These are phyloP conservation scores for Rhamnusium bicolor DNA, from an alignment of 2,888 invertebrate species.

Conservation along the genomic window DNA sequence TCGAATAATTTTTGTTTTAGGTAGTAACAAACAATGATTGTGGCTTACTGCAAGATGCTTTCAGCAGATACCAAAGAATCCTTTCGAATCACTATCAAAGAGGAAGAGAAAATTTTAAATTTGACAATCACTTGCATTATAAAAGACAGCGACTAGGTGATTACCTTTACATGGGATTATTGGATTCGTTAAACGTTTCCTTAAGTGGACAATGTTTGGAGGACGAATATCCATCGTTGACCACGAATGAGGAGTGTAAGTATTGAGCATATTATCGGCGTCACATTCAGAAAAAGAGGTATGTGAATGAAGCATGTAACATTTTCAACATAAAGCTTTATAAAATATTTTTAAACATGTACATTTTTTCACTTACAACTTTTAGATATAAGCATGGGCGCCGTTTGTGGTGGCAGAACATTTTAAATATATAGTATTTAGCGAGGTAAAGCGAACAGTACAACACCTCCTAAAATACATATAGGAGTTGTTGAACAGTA, in stretches of 20 bases:
- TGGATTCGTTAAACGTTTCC: conserved; percentile 74
- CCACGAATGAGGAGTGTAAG: conserved; percentile 87
- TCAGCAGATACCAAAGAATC: conserved; percentile 57
- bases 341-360: too few species aligned
- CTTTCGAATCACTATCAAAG: conserved; percentile 40
- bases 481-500: too few species aligned
- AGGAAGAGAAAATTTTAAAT: conserved; percentile 28
- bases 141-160: conserved; percentile 43
- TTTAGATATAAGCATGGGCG: too few species aligned
- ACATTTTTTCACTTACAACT: too few species aligned
- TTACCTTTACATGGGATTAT: conserved; percentile 63
- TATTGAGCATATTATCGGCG: conserved; percentile 1
- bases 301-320: too few species aligned
- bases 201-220: conserved; percentile 77
- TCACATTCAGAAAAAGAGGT: too few species aligned
- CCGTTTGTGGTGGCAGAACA: too few species aligned
- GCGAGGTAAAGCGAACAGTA: too few species aligned
- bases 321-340: too few species aligned
- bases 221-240: conserved; percentile 75
- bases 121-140: conserved; percentile 21
- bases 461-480: too few species aligned
- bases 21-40: conserved; percentile 34
- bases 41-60: conserved; percentile 52
- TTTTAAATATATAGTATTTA: too few species aligned
- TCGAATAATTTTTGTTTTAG: conserved; percentile 43